Percentiles rank a stretch among this genome's conserved stretches.
phyloP scores from a whole-genome alignment of 2,797 vertebrate genomes.

The Pogoniulus pusillus region DNA sequence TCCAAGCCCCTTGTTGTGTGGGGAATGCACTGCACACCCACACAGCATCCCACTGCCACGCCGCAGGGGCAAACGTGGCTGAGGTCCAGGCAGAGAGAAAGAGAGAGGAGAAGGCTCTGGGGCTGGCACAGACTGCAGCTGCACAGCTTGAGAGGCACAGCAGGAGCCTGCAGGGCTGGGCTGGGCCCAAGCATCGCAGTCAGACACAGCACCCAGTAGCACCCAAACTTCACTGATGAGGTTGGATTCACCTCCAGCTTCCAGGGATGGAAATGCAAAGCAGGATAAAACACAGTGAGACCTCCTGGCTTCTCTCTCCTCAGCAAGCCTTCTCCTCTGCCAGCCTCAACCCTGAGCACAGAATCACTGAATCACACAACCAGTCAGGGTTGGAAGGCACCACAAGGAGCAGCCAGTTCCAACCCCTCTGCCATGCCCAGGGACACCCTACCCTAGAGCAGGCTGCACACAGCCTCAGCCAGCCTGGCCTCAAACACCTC shows the following conservation, averaged over 20 bases:
- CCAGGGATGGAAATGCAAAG: not conserved
- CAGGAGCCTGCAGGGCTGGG: not conserved
- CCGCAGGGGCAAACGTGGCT: not conserved
- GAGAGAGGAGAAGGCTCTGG: not conserved
- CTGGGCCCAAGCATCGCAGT: not conserved
- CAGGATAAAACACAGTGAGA: not conserved
- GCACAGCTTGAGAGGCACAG: fast-evolving
- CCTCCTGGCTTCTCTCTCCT: not conserved
- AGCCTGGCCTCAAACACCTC: no score
- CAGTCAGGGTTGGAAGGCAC: no score
- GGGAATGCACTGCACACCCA: not conserved
- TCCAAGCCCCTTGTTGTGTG: not conserved
- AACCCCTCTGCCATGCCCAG: no score
- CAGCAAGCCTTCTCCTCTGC: not conserved
- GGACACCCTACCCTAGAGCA: no score
- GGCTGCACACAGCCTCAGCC: no score
- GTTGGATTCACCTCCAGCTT: not conserved
- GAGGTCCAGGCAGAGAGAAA: not conserved
- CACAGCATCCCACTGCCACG: not conserved
- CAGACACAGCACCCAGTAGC: not conserved
- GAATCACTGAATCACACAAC: no score
- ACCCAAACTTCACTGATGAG: not conserved
- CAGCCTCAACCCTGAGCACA: not conserved
- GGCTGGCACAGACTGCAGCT: fast-evolving
- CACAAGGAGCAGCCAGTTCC: no score